Evolutionary conservation across 2,113 vertebrate genomes (phyloP).

Genomic region (Scomber scombrus): DNA sequence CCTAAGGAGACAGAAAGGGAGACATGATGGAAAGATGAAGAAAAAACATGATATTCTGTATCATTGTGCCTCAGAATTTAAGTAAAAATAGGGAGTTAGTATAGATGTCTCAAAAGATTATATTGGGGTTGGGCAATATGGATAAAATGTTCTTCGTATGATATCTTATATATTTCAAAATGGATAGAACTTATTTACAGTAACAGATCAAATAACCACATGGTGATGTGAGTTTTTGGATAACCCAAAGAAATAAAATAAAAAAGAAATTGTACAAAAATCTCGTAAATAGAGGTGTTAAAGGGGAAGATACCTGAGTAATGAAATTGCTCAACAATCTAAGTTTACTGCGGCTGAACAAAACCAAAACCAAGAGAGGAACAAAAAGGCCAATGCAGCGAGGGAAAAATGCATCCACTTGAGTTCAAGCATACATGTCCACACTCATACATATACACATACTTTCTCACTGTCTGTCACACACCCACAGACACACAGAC

Average conservation of each 20-base stretch:
- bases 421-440: constrained; percentile 17
- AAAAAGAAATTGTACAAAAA: too few species aligned
- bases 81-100: background rate
- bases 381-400: background rate
- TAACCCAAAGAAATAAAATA: too few species aligned
- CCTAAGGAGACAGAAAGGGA: constrained; percentile 81
- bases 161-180: background rate
- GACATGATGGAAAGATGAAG: background rate
- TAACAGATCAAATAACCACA: background rate
- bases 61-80: background rate
- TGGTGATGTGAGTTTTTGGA: too few species aligned
- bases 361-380: too few species aligned
- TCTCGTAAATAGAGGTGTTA: background rate
- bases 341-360: too few species aligned
- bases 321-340: too few species aligned
- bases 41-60: background rate
- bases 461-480: constrained; percentile 28
- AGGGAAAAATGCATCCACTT: constrained; percentile 2
- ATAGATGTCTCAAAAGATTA: background rate
- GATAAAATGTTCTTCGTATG: too few species aligned
- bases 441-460: constrained; percentile 31
- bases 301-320: too few species aligned
- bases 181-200: background rate
- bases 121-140: too few species aligned
- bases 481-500: background rate